Conservation (phyloP, 2,797 vertebrate species). For the Artibeus lituratus region DNA sequence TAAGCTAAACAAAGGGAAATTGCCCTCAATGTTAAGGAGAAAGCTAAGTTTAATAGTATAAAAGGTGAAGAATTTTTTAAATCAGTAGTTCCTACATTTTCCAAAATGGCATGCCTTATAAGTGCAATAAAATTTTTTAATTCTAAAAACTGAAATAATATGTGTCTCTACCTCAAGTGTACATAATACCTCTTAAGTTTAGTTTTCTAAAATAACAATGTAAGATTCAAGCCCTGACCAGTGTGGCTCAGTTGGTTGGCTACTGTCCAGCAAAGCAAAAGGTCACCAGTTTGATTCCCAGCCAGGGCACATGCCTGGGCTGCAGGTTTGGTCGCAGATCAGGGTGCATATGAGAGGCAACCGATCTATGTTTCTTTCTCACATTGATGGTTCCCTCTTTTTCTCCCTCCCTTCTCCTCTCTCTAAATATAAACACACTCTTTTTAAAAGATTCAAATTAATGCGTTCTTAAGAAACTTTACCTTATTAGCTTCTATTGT, state of each 20-base stretch:
- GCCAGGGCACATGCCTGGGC: too few species aligned
- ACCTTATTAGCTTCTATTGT: slow-evolving; percentile 88
- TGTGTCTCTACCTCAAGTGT: not conserved
- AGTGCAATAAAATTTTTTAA: not conserved
- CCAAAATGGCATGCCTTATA: not conserved
- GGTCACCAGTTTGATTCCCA: too few species aligned
- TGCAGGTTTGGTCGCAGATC: too few species aligned
- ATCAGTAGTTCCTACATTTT: not conserved
- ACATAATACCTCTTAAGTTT: not conserved
- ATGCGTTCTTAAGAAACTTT: slow-evolving; percentile 69
- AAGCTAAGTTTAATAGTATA: not conserved
- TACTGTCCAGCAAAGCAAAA: too few species aligned
- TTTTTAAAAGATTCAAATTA: slow-evolving; percentile 21
- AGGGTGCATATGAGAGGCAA: too few species aligned
- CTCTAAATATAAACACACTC: not conserved
- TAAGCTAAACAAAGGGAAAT: slow-evolving; percentile 7
- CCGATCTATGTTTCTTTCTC: too few species aligned
- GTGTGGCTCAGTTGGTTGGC: too few species aligned
- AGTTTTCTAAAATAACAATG: not conserved
- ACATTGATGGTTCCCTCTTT: too few species aligned
- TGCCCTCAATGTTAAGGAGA: slow-evolving; percentile 6
- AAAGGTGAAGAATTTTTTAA: not conserved
- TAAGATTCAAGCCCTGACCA: not conserved
- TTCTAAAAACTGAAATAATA: not conserved
- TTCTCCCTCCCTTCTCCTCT: not conserved